Evolutionary conservation across 2,113 vertebrate species (phyloP), one percentile per base, ranked within the genome.

Genomic region (Thunnus thynnus): DNA sequence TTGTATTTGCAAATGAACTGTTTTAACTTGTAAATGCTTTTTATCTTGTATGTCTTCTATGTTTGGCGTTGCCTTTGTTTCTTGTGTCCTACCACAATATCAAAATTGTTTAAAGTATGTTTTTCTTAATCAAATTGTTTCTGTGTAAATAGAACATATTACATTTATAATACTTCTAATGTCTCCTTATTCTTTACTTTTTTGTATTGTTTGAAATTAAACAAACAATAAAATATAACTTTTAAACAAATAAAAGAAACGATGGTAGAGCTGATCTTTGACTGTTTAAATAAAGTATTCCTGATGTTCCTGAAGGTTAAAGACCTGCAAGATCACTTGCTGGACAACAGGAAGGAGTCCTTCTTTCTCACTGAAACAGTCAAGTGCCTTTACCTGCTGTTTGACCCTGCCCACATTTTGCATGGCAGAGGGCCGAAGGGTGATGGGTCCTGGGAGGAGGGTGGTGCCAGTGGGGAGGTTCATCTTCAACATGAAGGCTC

Each of bases 321-420:
- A 93, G 98, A 99, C 78, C 89, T 99, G 68, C 94, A 97, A 58
- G 98, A 99, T 86, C 98, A 99, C 93, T 97, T 97, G 76, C 94
- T 99, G 80, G 98, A 99, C 92, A 99, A 99, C 90, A 96, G 98
- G 48, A 99, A 99, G 98, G 98, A 99, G 84, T 99, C 98, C 2
- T 99, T 99, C 94, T 99, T 99, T 85, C 88, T 99, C 80, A 98
- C 98, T 0, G 98, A 99, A 85, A 99, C 98, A 3, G 93, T 99
- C 74, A 99, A 99, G 91, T 99, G 99, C 87, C 94, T 99, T 50
- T 99, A 99, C 91, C 95, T 99, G 76, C 95, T 99, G 2, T 99
- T 99, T 83, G 98, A 99, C 86, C 96, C 97, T 0, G 77, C 95
- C 91, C 98, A 99, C 94, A 99, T 99, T 90, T 96, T 99, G 83